Percentiles rank a stretch among this genome's conserved stretches.
These are phyloP conservation scores for Saccopteryx leptura DNA, from an alignment of 2,113 vertebrate species.

Conservation along the genomic window DNA sequence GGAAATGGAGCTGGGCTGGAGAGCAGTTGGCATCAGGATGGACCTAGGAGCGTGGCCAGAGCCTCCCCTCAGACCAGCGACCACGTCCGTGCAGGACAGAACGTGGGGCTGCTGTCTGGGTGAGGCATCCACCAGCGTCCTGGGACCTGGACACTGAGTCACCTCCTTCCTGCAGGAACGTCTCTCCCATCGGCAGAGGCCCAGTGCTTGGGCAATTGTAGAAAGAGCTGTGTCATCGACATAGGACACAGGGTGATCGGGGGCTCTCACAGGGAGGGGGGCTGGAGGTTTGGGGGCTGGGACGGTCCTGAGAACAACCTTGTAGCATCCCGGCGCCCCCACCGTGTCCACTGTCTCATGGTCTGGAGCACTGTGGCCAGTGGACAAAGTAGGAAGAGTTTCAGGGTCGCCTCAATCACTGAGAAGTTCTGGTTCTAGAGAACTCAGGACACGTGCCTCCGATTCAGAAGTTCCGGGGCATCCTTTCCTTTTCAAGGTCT, in stretches of 20 bases:
- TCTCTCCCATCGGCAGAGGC: background rate
- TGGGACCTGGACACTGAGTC: background rate
- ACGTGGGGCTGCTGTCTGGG: too few relatives aligned
- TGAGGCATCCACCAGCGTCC: background rate
- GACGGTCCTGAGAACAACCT: too few relatives aligned
- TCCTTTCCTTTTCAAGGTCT: background rate
- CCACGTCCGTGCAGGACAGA: too few relatives aligned
- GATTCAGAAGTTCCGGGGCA: background rate
- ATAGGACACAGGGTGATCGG: too few relatives aligned
- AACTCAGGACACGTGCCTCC: background rate
- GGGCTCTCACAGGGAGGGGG: background rate
- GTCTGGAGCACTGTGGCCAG: background rate
- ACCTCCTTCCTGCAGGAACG: accelerated
- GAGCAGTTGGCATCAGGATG: too few relatives aligned
- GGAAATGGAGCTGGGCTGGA: too few relatives aligned
- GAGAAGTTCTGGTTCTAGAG: background rate
- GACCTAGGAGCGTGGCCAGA: too few relatives aligned
- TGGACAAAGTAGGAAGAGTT: background rate
- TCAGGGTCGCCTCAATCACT: background rate
- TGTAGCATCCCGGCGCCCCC: background rate
- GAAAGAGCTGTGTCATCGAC: background rate
- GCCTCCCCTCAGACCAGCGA: too few relatives aligned
- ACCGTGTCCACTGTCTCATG: background rate
- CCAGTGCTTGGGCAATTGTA: background rate
- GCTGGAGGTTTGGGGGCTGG: too few relatives aligned